phyloP scores from a whole-genome alignment of 2,797 vertebrate genomes.

The Heliangelus exortis region DNA sequence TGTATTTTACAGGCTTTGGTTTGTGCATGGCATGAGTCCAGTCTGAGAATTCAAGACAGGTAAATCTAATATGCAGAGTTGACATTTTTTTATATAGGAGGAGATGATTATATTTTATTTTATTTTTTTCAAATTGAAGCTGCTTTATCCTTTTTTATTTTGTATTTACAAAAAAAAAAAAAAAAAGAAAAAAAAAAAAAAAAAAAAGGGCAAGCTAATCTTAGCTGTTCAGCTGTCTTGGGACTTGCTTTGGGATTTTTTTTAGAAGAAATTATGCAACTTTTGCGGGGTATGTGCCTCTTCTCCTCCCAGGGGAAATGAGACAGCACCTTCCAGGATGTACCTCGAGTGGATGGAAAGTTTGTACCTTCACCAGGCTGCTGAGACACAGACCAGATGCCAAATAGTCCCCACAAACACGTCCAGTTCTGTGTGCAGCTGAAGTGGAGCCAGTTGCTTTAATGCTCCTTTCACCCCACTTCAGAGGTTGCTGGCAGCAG shows the following conservation, averaged over 20 bases:
- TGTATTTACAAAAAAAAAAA: conserved; percentile 45
- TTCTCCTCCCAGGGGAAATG: neutral
- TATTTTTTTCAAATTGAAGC: conserved; percentile 49
- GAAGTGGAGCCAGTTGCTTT: neutral
- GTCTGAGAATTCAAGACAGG: conserved; percentile 26
- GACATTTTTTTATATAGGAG: neutral
- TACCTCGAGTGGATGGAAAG: neutral
- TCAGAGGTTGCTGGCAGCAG: conserved; percentile 20
- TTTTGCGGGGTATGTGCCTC: neutral
- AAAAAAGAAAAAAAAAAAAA: too few relatives aligned
- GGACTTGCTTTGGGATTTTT: conserved; percentile 39
- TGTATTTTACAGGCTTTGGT: neutral
- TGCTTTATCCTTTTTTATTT: conserved; percentile 75
- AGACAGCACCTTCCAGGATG: neutral
- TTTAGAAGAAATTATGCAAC: conserved; percentile 32
- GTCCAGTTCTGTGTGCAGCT: conserved; percentile 1
- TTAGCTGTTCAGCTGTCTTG: conserved; percentile 11
- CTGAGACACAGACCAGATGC: conserved; percentile 30
- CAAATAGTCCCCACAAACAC: neutral
- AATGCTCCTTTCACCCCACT: neutral
- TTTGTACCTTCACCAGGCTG: neutral
- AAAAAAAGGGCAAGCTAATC: neutral
- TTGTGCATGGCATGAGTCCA: neutral
- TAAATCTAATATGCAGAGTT: neutral
- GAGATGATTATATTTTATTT: neutral